Evolutionary conservation across 2,888 invertebrate species (phyloP), one percentile per base, ranked within the genome.

Genomic region (Macroteleia sp.): DNA sequence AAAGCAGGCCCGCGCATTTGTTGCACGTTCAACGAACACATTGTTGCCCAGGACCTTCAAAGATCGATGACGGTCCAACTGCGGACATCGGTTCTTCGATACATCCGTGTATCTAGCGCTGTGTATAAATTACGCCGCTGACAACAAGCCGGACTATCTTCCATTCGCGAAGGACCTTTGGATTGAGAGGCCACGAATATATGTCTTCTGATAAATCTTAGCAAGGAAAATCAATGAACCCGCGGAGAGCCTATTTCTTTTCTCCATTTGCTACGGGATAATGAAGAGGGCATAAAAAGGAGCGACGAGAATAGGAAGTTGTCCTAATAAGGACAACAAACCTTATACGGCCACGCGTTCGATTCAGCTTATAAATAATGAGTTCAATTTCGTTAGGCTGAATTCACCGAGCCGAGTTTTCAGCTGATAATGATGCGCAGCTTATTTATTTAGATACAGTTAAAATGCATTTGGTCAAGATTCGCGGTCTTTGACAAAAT

Each of bases 161-260:
- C 64, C 32, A 20, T 41, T 52, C n/a, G 28, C 20, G 32, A 42
- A 64, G 34, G 48, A 54, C 54, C 34, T 22, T 54, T 16, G 19
- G 67, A 56, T 67, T 67, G 67, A 56, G 56, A 56, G 67, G 67
- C 67, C 36, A 66, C 66, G 56, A 66, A 66, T 66, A 56, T 54
- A 66, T 30, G 66, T 34, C 54, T 28, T 10, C 66, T 66, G 66
- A 66, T 66, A 66, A 66, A 66, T 66, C 54, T 52, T 34, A 12
- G 25, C 52, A 25, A 22, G 56, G 25, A 16, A 41, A 66, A 56
- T 56, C 66, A 66, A 56, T 54, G 66, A 54, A 54, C 54, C 34
- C 34, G 48, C 52, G 44, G 9, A 16, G 48, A 25, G 28, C 19
- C 48, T 25, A 44, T 42, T 42, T 52, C 64, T 64, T 64, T 54